Evolutionary conservation across 2,888 invertebrate genomes (phyloP).

Genomic region (Frankliniella intonsa): DNA sequence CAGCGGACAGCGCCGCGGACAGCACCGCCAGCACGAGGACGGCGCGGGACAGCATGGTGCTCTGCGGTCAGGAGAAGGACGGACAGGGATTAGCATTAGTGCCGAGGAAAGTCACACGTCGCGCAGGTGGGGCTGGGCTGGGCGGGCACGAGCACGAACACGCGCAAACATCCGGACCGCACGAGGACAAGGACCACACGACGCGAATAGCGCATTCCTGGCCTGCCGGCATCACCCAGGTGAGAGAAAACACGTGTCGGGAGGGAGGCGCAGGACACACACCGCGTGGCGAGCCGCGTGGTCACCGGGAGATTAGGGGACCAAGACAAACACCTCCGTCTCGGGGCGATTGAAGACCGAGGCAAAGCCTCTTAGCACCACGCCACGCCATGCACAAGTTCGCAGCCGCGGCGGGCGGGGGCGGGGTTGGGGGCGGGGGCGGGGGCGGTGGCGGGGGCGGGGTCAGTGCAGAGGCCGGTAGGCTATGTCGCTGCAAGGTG

Average conservation of each 20-base stretch:
- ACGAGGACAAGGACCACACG: too few relatives aligned
- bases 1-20: slow-evolving; percentile 10
- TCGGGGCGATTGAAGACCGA: too few relatives aligned
- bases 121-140: not conserved
- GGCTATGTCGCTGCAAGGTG: not conserved
- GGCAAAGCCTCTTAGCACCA: too few relatives aligned
- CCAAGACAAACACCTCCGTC: too few relatives aligned
- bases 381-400: too few relatives aligned
- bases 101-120: not conserved
- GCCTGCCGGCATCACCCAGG: not conserved
- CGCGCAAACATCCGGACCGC: not conserved
- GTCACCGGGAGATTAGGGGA: too few relatives aligned
- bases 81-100: not conserved
- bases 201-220: not conserved
- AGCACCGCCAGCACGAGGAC: not conserved
- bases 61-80: not conserved
- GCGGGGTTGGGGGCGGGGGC: too few relatives aligned
- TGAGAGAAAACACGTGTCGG: not conserved
- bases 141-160: not conserved
- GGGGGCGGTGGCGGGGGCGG: too few relatives aligned
- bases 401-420: too few relatives aligned
- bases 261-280: too few relatives aligned
- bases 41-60: slow-evolving; percentile 17
- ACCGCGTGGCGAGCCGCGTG: too few relatives aligned
- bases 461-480: too few relatives aligned